Conservation (phyloP, 2,113 vertebrate genomes). For the Alethe diademata region DNA sequence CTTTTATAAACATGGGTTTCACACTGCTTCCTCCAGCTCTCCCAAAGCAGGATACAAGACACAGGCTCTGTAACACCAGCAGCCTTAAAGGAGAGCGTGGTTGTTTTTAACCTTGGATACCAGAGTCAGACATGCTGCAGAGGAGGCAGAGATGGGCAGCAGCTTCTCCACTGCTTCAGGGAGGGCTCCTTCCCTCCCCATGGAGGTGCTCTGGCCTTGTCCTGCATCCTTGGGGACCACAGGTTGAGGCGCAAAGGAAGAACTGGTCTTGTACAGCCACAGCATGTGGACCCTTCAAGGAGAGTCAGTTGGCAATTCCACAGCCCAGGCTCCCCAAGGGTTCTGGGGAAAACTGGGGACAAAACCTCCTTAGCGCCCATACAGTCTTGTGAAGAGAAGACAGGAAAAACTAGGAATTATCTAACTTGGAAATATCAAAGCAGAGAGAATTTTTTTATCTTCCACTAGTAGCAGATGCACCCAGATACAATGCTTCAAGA, state of each 20-base stretch:
- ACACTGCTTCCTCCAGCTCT: conserved; percentile 24
- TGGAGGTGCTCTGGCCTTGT: neutral
- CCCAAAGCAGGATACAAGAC: conserved; percentile 4
- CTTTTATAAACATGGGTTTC: conserved; percentile 28
- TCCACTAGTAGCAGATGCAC: neutral
- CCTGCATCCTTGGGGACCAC: neutral
- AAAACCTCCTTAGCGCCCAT: neutral
- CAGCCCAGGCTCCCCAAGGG: neutral
- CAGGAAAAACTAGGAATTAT: neutral
- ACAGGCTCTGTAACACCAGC: neutral
- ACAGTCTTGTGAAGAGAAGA: neutral
- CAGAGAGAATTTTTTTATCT: neutral
- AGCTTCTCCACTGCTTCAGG: neutral
- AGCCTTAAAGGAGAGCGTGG: neutral
- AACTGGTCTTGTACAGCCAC: neutral
- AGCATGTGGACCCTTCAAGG: neutral
- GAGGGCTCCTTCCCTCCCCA: neutral
- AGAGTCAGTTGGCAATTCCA: neutral
- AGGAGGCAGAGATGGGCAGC: neutral
- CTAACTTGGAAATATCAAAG: neutral
- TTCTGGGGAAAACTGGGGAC: neutral
- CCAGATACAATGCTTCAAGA: neutral
- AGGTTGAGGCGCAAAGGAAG: neutral
- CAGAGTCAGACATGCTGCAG: neutral
- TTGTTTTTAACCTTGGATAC: neutral